Evolutionary conservation across 2,888 invertebrate genomes (phyloP).

Genomic region (Acanthopleura granulata): DNA sequence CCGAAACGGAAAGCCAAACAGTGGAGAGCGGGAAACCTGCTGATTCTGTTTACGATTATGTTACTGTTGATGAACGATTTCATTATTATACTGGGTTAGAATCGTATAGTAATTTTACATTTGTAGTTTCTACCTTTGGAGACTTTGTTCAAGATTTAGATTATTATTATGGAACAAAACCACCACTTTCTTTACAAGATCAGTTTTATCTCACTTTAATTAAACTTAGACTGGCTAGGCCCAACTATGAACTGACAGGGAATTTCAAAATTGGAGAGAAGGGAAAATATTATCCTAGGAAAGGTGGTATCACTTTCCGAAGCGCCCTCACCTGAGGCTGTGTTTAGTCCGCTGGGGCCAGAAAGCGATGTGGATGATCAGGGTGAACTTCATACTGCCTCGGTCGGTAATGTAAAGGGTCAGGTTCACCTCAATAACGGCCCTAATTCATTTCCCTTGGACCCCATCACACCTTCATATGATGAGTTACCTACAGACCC

Average conservation of each 20-base stretch:
- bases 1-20: too few relatives aligned
- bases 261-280: conserved; percentile 7
- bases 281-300: too few relatives aligned
- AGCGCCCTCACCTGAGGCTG: too few relatives aligned
- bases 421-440: too few relatives aligned
- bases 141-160: conserved; percentile 4
- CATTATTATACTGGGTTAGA: neutral
- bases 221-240: neutral
- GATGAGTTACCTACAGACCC: too few relatives aligned
- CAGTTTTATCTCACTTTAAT: conserved; percentile 1
- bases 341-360: too few relatives aligned
- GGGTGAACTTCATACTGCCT: too few relatives aligned
- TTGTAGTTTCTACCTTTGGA: neutral
- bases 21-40: neutral
- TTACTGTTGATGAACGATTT: neutral
- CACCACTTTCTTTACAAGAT: neutral
- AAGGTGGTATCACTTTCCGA: too few relatives aligned
- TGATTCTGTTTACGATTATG: neutral
- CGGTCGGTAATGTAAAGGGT: too few relatives aligned
- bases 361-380: too few relatives aligned
- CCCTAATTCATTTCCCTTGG: too few relatives aligned
- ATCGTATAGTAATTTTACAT: neutral
- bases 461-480: too few relatives aligned
- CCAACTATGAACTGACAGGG: neutral
- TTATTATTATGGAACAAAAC: neutral